Conservation (phyloP, 2,113 vertebrate genomes). For the Hemicordylus capensis region DNA sequence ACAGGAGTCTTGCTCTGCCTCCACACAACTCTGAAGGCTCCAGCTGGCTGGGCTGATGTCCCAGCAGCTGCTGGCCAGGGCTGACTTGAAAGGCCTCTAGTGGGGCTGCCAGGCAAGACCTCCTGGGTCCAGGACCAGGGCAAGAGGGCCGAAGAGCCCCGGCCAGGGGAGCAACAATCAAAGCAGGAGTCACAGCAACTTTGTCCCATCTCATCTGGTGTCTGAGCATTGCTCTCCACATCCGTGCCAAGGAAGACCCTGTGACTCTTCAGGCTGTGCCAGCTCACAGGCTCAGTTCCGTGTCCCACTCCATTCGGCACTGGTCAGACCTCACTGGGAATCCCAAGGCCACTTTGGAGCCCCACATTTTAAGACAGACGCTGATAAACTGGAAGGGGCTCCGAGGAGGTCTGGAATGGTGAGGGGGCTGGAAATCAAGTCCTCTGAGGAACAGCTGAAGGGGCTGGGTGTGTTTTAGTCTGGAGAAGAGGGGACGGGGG, state of each 20-base stretch:
- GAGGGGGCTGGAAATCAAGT: too few relatives aligned
- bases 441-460: too few relatives aligned
- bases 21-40: not conserved
- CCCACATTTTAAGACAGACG: too few relatives aligned
- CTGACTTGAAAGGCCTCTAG: not conserved
- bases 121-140: not conserved
- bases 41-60: not conserved
- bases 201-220: not conserved
- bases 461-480: too few relatives aligned
- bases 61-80: not conserved
- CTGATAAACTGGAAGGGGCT: too few relatives aligned
- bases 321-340: too few relatives aligned
- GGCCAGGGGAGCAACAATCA: not conserved
- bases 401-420: too few relatives aligned
- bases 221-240: not conserved
- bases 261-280: too few relatives aligned
- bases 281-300: not conserved
- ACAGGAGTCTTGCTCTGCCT: not conserved
- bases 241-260: too few relatives aligned
- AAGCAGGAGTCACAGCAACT: not conserved
- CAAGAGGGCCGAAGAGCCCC: not conserved
- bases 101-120: not conserved
- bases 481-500: too few relatives aligned
- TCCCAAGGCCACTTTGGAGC: too few relatives aligned
- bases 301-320: too few relatives aligned